phyloP scores from a whole-genome alignment of 2,888 invertebrate genomes.

The Tortrix viridana region DNA sequence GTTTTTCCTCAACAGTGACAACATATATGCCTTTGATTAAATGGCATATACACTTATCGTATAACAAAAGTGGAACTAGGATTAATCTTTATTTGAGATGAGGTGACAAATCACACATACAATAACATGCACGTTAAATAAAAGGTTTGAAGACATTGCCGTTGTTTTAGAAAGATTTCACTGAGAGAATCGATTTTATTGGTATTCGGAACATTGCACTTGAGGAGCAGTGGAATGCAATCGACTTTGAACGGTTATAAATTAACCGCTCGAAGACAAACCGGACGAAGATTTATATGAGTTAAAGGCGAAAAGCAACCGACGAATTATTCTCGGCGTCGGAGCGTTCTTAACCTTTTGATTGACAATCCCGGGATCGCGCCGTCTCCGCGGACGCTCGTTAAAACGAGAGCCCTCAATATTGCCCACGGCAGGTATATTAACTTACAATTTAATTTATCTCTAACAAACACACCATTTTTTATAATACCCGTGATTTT shows the following conservation, averaged over 20 bases:
- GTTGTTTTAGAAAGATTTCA: constrained; percentile 16
- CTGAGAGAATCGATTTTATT: constrained; percentile 38
- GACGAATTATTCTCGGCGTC: constrained; percentile 40
- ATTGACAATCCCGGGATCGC: constrained; percentile 40
- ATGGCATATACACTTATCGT: constrained; percentile 27
- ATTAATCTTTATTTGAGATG: constrained; percentile 25
- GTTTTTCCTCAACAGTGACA: constrained; percentile 32
- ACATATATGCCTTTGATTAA: constrained; percentile 33
- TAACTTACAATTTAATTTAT: constrained; percentile 15
- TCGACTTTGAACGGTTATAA: constrained; percentile 49
- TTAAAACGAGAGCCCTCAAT: constrained; percentile 36
- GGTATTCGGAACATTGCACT: constrained; percentile 34
- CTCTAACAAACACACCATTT: constrained; percentile 4
- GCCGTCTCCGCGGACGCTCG: constrained; percentile 34
- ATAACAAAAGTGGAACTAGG: constrained; percentile 21
- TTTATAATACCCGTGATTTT: not conserved
- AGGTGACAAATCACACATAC: not conserved
- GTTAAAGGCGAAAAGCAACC: constrained; percentile 45
- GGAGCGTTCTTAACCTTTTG: constrained; percentile 42
- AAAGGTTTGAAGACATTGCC: constrained; percentile 13
- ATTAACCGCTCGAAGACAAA: constrained; percentile 48
- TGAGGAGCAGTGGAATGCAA: constrained; percentile 43
- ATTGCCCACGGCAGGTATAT: constrained; percentile 16
- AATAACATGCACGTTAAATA: not conserved
- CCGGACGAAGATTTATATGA: constrained; percentile 54